Evolutionary conservation across 2,797 vertebrate species (phyloP), one percentile per base, ranked within the genome.

Genomic region (Ambastaia sidthimunki): DNA sequence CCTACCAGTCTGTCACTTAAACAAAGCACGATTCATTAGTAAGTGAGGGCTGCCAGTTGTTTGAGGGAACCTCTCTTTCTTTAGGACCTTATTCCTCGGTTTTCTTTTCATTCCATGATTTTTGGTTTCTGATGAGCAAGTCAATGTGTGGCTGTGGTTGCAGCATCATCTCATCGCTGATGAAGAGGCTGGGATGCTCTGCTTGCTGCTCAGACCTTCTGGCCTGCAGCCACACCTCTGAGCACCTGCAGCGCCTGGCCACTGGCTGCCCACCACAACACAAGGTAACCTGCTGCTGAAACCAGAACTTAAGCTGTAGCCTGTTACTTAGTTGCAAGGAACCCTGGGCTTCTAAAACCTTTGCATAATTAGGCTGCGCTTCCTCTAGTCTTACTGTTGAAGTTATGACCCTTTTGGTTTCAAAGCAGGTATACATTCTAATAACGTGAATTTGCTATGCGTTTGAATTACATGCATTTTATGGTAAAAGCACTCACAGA

Each of bases 61-160:
- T 55, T 19, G 16, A 68, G 37, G 3, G 66, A 37, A 70, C 23
- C 18, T 48, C 19, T 54, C 18, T 60, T 60, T 12, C 23, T 19
- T 5, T 48, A 48, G 65, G 73, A 19, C 67, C 66, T 15, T 34
- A 69, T 37, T 65, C 21, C 15, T 19, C 70, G 69, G 21, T 73
- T 54, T 62, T 57, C 60, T 25, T 63, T 11, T 47, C 9, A 86
- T 62, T 59, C 86, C 87, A 44, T 3, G 0, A 25, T 34, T 60
- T 52, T 86, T 44, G 88, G 88, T 90, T 92, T 90, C 94, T 91
- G 89, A 96, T 95, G 95, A 97, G 92, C 93, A 94, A 94, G 93
- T 96, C 95, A 92, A 98, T 99, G 98, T 99, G 97, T 91, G 96
- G 97, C 94, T 99, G 98, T 95, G 95, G 95, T 92, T 98, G 97